These are phyloP conservation scores for Zhuqinia jingwanae DNA, from an alignment of 2,888 invertebrate genomes.

Conservation along the genomic window DNA sequence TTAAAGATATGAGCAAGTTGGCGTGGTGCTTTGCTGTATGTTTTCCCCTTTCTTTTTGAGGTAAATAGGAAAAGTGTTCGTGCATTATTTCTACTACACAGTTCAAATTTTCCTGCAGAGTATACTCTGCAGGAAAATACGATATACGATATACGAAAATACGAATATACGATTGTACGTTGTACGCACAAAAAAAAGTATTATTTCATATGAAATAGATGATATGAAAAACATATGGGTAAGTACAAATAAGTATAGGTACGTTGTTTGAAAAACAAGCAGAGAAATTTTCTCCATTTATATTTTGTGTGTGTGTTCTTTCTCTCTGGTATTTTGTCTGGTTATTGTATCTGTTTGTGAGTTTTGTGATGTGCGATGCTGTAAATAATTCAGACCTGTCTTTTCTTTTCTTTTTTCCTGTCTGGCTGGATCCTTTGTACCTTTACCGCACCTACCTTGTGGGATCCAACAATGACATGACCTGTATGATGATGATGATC, in stretches of 20 bases:
- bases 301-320: background rate
- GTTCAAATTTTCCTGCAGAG: too few species aligned
- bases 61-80: too few species aligned
- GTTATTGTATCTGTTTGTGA: conserved; percentile 26
- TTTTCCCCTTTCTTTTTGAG: too few species aligned
- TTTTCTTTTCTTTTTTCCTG: conserved; percentile 38
- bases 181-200: too few species aligned
- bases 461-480: conserved; percentile 42
- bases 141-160: too few species aligned
- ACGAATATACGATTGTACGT: too few species aligned
- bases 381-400: conserved; percentile 66
- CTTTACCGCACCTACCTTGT: conserved; percentile 34
- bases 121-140: too few species aligned
- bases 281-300: conserved; percentile 16
- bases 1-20: conserved; percentile 1
- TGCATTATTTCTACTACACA: too few species aligned
- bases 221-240: too few species aligned
- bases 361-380: conserved; percentile 52
- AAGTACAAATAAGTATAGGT: too few species aligned
- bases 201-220: too few species aligned
- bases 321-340: background rate
- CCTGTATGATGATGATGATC: background rate
- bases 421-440: background rate
- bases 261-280: background rate
- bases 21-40: too few species aligned